Evolutionary conservation across 2,113 vertebrate genomes (phyloP).

Genomic region (Cygnus atratus): DNA sequence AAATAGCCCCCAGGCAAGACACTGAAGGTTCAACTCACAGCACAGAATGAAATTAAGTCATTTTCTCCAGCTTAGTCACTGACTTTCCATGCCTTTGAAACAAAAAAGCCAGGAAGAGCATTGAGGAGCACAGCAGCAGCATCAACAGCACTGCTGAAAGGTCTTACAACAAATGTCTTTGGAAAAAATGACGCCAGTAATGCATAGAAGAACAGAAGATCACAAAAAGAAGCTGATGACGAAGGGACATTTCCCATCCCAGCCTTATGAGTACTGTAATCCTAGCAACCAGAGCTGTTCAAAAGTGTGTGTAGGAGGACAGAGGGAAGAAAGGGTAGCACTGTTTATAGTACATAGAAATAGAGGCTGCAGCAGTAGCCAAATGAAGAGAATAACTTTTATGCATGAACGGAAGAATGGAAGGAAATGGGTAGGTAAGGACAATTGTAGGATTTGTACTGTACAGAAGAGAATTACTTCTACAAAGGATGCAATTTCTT

Average conservation of each 20-base stretch:
- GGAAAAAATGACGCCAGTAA: not conserved
- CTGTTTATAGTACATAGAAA: not conserved
- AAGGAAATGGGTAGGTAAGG: constrained; percentile 41
- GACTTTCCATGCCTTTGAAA: not conserved
- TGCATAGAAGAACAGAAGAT: not conserved
- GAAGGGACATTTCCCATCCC: not conserved
- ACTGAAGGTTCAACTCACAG: not conserved
- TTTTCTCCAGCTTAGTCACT: not conserved
- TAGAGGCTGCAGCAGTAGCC: not conserved
- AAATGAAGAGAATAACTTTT: constrained; percentile 20
- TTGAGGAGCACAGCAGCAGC: not conserved
- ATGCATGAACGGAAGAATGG: not conserved
- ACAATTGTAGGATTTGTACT: constrained; percentile 35
- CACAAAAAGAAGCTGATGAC: not conserved
- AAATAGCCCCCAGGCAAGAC: not conserved
- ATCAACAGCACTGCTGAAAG: not conserved
- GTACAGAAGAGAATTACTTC: constrained; percentile 1
- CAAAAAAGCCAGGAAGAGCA: not conserved
- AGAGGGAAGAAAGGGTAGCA: not conserved
- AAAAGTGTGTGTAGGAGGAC: not conserved
- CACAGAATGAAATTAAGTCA: not conserved
- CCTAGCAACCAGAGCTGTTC: not conserved
- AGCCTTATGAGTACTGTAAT: not conserved
- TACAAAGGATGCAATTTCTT: constrained; percentile 3
- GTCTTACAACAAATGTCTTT: not conserved